Percentiles rank a stretch among this genome's conserved stretches.
Evolutionary conservation across 2,888 invertebrate genomes (phyloP).

Genomic region (Xestia xanthographa): DNA sequence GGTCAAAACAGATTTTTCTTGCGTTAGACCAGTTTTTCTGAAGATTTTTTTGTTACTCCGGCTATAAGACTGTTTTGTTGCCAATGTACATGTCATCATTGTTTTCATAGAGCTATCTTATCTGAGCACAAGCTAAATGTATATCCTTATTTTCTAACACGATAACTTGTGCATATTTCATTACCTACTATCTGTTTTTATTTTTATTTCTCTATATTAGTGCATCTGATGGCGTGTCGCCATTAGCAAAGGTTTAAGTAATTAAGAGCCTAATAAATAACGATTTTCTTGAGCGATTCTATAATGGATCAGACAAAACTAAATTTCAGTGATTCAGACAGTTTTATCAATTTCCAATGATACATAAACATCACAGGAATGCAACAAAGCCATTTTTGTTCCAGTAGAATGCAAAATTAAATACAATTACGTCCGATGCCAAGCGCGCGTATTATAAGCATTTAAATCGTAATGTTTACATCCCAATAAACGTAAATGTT

Average conservation of each 20-base stretch:
- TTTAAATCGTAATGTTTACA: conserved; percentile 65
- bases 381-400: conserved; percentile 16
- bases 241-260: background rate
- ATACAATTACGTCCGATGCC: conserved; percentile 41
- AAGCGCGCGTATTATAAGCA: conserved; percentile 43
- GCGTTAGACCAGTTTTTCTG: background rate
- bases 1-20: background rate
- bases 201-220: too few relatives aligned
- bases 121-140: background rate
- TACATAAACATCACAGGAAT: conserved; percentile 4
- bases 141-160: background rate
- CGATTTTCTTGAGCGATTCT: background rate
- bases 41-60: background rate
- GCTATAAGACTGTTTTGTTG: background rate
- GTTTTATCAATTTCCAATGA: background rate
- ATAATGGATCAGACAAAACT: too few relatives aligned
- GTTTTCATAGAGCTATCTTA: background rate
- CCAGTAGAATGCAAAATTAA: conserved; percentile 31
- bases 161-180: background rate
- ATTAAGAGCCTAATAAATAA: background rate
- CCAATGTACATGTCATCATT: background rate
- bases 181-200: background rate
- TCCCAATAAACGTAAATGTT: conserved; percentile 64
- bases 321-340: background rate
- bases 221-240: background rate